Percentiles rank a stretch among this genome's conserved stretches.
Evolutionary conservation across 2,113 vertebrate species (phyloP).

Genomic region (Haemorhous mexicanus): DNA sequence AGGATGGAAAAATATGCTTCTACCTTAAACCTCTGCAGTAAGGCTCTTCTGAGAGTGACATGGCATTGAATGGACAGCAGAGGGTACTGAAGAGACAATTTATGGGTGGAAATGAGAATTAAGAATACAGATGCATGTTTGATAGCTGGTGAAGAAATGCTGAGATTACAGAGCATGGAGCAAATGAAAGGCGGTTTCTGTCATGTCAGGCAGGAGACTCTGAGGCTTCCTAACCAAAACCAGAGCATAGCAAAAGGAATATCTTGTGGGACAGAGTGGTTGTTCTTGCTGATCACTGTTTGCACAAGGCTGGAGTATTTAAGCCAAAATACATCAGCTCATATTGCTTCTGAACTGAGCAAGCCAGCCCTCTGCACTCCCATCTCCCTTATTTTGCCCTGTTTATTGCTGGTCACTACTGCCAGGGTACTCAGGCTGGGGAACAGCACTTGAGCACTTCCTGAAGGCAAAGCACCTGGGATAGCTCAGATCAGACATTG

Average conservation of each 20-base stretch:
- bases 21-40: neutral
- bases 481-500: neutral
- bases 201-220: neutral
- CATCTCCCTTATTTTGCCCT: neutral
- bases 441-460: neutral
- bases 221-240: neutral
- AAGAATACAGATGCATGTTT: neutral
- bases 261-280: neutral
- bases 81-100: conserved; percentile 50
- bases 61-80: conserved; percentile 12
- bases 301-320: neutral
- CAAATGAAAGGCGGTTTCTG: neutral
- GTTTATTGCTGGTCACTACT: neutral
- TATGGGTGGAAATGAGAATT: neutral
- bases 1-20: neutral
- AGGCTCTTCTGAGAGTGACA: neutral
- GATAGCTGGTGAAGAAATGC: neutral
- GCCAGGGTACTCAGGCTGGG: neutral
- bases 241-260: neutral
- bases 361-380: neutral
- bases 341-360: neutral
- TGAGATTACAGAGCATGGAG: neutral
- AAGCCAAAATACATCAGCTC: neutral
- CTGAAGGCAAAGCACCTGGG: neutral
- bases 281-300: neutral